Percentiles rank a stretch among this genome's conserved stretches.
These are phyloP conservation scores for Sterrhoptilus dennistouni DNA, from an alignment of 2,113 vertebrate species.

Conservation along the genomic window DNA sequence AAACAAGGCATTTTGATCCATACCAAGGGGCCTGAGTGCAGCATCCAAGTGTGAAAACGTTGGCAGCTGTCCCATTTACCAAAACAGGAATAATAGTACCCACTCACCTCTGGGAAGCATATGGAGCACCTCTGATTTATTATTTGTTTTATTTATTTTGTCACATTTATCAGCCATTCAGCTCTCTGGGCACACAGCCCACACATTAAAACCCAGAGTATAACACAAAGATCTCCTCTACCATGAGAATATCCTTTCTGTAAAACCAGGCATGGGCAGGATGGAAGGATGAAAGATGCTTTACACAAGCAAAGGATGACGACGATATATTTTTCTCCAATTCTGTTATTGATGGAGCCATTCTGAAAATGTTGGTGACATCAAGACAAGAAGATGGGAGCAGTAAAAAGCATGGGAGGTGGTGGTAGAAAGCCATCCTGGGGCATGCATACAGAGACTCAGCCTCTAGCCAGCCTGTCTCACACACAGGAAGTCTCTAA, in stretches of 20 bases:
- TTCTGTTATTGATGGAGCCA: slow-evolving; percentile 14
- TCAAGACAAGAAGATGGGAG: neutral
- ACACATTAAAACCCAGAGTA: slow-evolving; percentile 33
- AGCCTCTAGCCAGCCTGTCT: neutral
- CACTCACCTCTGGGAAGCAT: slow-evolving; percentile 23
- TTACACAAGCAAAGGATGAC: neutral
- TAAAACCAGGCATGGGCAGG: neutral
- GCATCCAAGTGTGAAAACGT: slow-evolving; percentile 6
- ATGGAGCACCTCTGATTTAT: slow-evolving; percentile 14
- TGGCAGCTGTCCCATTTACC: slow-evolving; percentile 1
- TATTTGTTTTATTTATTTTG: slow-evolving; percentile 63
- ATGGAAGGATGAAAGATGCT: slow-evolving; percentile 32
- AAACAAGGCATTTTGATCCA: neutral
- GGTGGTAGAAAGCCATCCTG: neutral
- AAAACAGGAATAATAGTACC: slow-evolving; percentile 14
- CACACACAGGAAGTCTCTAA: slow-evolving; percentile 36
- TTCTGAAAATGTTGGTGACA: slow-evolving; percentile 23
- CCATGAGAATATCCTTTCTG: neutral
- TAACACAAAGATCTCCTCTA: slow-evolving; percentile 17
- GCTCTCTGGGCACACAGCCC: slow-evolving; percentile 5
- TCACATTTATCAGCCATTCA: slow-evolving; percentile 58
- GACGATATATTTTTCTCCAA: slow-evolving; percentile 27
- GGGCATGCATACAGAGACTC: neutral
- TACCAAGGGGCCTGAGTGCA: neutral
- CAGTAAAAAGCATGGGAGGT: neutral